Conservation (phyloP, 2,113 vertebrate genomes). For the Crotalus viridis region DNA sequence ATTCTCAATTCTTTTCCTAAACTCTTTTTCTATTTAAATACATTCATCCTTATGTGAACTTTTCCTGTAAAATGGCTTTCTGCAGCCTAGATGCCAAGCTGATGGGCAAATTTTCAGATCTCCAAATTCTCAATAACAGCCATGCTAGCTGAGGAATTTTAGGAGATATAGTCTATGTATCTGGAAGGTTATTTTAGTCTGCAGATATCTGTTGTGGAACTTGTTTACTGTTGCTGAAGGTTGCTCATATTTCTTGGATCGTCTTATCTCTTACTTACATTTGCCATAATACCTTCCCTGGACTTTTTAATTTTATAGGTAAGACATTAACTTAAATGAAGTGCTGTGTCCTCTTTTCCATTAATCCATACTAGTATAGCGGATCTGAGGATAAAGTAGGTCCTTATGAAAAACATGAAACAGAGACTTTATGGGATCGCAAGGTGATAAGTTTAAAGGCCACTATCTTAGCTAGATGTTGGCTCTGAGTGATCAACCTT, state of each 20-base stretch:
- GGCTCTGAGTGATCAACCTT: not conserved
- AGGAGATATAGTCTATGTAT: not conserved
- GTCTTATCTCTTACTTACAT: not conserved
- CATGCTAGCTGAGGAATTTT: not conserved
- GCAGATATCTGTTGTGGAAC: not conserved
- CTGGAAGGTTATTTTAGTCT: not conserved
- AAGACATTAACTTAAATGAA: not conserved
- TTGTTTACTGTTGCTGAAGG: not conserved
- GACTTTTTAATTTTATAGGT: not conserved
- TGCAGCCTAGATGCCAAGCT: not conserved
- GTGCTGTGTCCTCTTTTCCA: not conserved
- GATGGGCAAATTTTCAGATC: not conserved
- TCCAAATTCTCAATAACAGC: not conserved
- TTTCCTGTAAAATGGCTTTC: not conserved
- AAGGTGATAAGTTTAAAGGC: not conserved
- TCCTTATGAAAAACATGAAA: not conserved
- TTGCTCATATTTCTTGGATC: not conserved
- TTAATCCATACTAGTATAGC: not conserved
- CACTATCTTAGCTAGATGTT: not conserved
- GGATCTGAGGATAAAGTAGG: not conserved
- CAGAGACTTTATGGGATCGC: not conserved
- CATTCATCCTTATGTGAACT: not conserved
- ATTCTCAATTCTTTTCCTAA: not conserved
- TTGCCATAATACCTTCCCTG: not conserved
- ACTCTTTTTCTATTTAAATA: not conserved